Base-by-base conservation (phyloP, 2,888 invertebrate genomes). In the Coleophora deauratella region DNA sequence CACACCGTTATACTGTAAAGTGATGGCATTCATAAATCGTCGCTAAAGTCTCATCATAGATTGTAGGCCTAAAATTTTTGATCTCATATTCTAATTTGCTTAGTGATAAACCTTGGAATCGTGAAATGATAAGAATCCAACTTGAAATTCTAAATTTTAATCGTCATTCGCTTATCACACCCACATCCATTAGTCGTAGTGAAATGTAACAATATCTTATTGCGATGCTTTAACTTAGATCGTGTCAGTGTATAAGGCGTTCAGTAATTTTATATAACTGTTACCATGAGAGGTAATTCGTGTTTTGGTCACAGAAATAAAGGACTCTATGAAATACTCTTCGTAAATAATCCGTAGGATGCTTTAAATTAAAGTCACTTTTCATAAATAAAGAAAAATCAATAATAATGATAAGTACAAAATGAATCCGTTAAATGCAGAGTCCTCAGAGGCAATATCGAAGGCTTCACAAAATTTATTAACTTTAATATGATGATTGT, bases 1-100 rank as follows among this genome's bases (percentile, higher is more conserved):
- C 80, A 76, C 78, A 72, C 59, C 59, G 56, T 72, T 70, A 65
- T 71, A 66, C 66, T 70, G 66, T 65, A 62, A 55, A 59, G 80
- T 75, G 80, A 72, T 79, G 79, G 81, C 75, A 75, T 75, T 70
- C 67, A 73, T 81, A 76, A 78, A 82, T 80, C 78, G 61, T 66
- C 73, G 79, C 78, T 79, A 42, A 75, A 68, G 71, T 78, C 75
- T 77, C 78, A 76, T 76, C 75, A 71, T 84, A 84, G 84, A 78
- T 73, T 70, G 80, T 85, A 84, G 84, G 84, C 84, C 84, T 85
- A 84, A 81, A 74, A 78, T 73, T 76, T 81, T 81, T 85, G 85
- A 85, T 85, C 85, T 85, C 85, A 85, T 84, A 82, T 80, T 84
- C 84, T 85, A 76, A 84, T 85, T 84, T 84, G 84, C 82, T 82